Conservation (phyloP, 2,113 vertebrate species). For the Malurus elegans region DNA sequence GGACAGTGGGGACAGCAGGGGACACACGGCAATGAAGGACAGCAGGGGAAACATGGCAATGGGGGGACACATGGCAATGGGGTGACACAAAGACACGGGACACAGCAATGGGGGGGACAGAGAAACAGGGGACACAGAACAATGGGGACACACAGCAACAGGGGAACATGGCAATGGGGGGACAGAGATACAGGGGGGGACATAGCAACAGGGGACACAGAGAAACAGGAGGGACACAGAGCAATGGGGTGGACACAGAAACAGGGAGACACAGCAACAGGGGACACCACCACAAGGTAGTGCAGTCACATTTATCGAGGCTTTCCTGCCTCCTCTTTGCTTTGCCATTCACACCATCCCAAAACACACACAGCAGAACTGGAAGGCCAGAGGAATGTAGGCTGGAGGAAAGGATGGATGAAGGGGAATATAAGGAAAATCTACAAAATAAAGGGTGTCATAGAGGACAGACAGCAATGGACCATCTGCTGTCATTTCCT, state of each 20-base stretch:
- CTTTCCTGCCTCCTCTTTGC: background rate
- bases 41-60: background rate
- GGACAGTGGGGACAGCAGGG: background rate
- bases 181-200: background rate
- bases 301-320: background rate
- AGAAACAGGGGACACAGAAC: background rate
- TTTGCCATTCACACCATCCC: background rate
- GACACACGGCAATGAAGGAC: background rate
- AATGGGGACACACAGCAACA: too few species aligned
- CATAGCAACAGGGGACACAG: background rate
- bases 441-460: background rate
- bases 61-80: background rate
- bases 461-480: fast-evolving
- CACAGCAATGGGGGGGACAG: background rate
- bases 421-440: background rate
- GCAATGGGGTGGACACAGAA: background rate
- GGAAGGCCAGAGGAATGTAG: background rate
- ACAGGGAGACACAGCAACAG: background rate
- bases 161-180: too few species aligned
- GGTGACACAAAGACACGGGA: background rate
- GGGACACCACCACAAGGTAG: background rate
- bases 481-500: background rate
- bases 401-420: background rate
- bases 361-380: background rate
- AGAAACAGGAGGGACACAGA: background rate